Evolutionary conservation across 2,113 vertebrate genomes (phyloP).

Genomic region (Oncorhynchus keta): DNA sequence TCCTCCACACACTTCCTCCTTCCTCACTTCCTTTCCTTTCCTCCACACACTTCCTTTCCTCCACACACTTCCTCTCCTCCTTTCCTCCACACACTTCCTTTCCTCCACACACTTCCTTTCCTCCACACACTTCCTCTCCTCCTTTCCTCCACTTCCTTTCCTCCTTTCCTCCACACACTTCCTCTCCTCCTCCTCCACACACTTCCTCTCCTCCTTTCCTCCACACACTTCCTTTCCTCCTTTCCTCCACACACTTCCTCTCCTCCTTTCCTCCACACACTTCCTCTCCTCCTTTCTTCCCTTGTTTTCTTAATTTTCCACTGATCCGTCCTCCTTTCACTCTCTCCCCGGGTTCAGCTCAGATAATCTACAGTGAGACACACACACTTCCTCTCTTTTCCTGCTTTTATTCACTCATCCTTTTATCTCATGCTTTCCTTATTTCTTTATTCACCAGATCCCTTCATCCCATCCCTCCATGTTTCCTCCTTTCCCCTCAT

Average conservation of each 20-base stretch:
- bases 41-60: too few relatives aligned
- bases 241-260: neutral
- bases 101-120: too few relatives aligned
- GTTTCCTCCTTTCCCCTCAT: too few relatives aligned
- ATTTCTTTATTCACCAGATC: neutral
- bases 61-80: too few relatives aligned
- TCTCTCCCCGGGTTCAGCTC: slow-evolving; percentile 88
- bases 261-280: neutral
- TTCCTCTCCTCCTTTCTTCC: neutral
- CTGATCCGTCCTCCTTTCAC: neutral
- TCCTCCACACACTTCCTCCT: too few relatives aligned
- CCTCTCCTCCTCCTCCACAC: neutral
- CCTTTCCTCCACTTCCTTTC: too few relatives aligned
- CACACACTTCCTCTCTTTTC: neutral
- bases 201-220: neutral
- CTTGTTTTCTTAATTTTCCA: neutral
- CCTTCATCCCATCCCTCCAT: neutral
- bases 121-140: too few relatives aligned
- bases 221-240: neutral
- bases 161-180: too few relatives aligned
- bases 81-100: too few relatives aligned
- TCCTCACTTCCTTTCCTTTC: too few relatives aligned
- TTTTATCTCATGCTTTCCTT: neutral
- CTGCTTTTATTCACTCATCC: neutral
- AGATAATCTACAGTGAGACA: slow-evolving; percentile 91